Conservation (phyloP, 2,113 vertebrate genomes). For the Pandion haliaetus region DNA sequence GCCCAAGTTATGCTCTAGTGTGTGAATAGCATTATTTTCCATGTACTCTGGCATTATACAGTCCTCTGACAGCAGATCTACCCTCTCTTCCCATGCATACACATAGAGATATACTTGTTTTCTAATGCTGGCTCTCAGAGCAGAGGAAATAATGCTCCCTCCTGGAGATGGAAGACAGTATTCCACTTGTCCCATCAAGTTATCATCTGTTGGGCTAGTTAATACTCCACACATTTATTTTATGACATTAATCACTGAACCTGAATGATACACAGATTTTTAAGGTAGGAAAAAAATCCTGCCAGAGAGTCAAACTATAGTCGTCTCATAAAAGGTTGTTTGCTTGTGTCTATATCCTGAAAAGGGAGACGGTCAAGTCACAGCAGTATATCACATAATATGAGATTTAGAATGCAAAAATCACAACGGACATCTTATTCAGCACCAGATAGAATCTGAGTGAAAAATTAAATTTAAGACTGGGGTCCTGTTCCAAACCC, state of each 20-base stretch:
- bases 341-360: neutral
- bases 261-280: neutral
- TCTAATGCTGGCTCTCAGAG: neutral
- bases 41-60: neutral
- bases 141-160: neutral
- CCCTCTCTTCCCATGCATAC: neutral
- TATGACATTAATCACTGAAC: neutral
- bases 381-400: neutral
- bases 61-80: neutral
- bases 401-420: neutral
- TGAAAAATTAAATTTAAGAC: neutral
- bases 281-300: neutral
- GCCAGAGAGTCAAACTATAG: neutral
- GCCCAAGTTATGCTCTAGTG: neutral
- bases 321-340: neutral
- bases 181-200: neutral
- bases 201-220: neutral
- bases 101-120: neutral
- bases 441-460: neutral
- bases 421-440: neutral
- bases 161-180: neutral
- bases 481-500: neutral
- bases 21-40: neutral
- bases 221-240: neutral
- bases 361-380: neutral